Base-by-base conservation (phyloP, 2,797 vertebrate species). In the Leuciscus waleckii region DNA sequence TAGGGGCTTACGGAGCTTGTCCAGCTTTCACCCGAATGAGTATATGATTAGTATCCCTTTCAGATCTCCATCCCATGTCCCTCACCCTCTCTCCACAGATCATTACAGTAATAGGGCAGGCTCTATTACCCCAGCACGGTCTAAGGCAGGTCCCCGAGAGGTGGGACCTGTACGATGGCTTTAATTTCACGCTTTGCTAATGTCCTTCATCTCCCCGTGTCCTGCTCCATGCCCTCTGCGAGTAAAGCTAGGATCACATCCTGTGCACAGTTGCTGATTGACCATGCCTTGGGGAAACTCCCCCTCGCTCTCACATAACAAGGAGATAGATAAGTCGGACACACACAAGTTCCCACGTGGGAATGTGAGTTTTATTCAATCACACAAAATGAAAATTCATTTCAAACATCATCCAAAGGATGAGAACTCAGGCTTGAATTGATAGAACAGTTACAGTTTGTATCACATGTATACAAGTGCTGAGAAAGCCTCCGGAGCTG, bases 161-260 rank as follows among this genome's bases (percentile, higher is more conserved):
- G 79, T 82, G 91, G 89, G 91, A 90, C 88, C 86, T 87, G 92
- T 90, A 89, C 89, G 87, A 90, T 92, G 91, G 91, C 92, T 95
- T 94, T 95, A 94, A 96, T 96, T 96, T 95, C 94, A 95, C 92
- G 94, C 93, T 95, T 95, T 95, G 94, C 95, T 96, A 95, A 95
- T 95, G 93, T 92, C 91, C 91, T 91, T 89, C 82, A 89, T 91
- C 92, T 92, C 68, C 63, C 81, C 29, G 23, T 81, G 80, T 85
- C 84, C 82, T 81, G 79, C 73, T 82, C 61, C 78, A 87, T 91
- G 92, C 91, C 93, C 92, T 92, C 91, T 84, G 61, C 79, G 73
- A 82, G 84, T 85, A 81, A 81, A 78, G 82, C 91, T 84, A 87
- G 87, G 88, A 90, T 92, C 83, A 80, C 89, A 90, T 93, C 92